Evolutionary conservation across 1,140 invertebrate species (phyloP).

Genomic region (Tetramorium parvispinum): DNA sequence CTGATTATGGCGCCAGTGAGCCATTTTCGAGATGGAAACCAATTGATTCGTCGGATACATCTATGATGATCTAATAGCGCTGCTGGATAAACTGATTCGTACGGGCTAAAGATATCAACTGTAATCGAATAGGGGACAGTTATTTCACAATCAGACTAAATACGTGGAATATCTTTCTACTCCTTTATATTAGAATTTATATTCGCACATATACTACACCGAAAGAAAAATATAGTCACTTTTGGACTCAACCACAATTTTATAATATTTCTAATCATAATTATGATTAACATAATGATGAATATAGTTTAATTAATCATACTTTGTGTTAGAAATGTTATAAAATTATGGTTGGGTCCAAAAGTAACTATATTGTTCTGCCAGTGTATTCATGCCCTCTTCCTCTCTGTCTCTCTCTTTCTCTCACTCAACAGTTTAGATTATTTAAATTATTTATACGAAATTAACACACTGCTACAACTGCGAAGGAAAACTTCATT

Average conservation of each 20-base stretch:
- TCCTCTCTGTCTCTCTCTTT: not conserved
- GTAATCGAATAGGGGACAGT: not conserved
- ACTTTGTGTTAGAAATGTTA: too few species aligned
- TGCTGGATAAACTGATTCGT: not conserved
- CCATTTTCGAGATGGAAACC: constrained; percentile 49
- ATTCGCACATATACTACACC: too few species aligned
- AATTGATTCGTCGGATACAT: constrained; percentile 40
- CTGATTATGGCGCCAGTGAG: constrained; percentile 42
- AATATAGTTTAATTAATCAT: too few species aligned
- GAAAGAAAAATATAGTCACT: too few species aligned
- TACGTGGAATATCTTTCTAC: not conserved
- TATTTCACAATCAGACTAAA: not conserved
- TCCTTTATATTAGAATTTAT: not conserved
- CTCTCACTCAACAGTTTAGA: not conserved
- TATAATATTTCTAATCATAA: too few species aligned
- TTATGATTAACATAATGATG: too few species aligned
- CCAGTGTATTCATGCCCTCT: too few species aligned
- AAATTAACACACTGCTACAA: not conserved
- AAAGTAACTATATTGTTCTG: too few species aligned
- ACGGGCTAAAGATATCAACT: not conserved
- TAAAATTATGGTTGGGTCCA: too few species aligned
- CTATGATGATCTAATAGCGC: constrained; percentile 22
- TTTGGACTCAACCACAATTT: too few species aligned
- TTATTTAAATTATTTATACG: constrained; percentile 9
- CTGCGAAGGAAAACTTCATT: not conserved